These are phyloP conservation scores for Perdita meconis DNA, from an alignment of 2,888 invertebrate species.

Conservation along the genomic window DNA sequence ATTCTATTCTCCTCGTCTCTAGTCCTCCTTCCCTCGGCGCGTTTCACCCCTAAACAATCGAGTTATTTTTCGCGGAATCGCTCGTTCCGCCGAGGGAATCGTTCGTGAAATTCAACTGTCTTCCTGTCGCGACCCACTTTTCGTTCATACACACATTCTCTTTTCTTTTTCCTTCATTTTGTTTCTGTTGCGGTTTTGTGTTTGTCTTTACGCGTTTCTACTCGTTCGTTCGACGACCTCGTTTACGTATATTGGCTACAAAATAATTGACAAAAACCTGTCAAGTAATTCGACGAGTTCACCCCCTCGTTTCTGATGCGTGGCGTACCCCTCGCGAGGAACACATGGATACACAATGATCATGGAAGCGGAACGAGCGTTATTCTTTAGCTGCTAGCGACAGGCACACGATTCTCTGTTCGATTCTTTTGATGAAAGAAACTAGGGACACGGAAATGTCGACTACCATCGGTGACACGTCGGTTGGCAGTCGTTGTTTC, in stretches of 20 bases:
- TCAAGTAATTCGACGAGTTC: constrained; percentile 65
- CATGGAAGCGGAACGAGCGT: constrained; percentile 52
- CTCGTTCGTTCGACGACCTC: constrained; percentile 25
- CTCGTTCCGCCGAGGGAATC: constrained; percentile 30
- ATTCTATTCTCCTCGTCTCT: constrained; percentile 22
- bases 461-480: too few relatives aligned
- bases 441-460: too few relatives aligned
- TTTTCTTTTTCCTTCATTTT: too few relatives aligned
- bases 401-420: constrained; percentile 40
- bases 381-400: constrained; percentile 48
- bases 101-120: constrained; percentile 10
- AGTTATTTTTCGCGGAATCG: constrained; percentile 34
- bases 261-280: constrained; percentile 80
- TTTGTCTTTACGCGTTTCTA: constrained; percentile 39
- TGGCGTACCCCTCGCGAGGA: neutral
- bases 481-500: too few relatives aligned
- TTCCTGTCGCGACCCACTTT: neutral
- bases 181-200: too few relatives aligned
- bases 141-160: neutral
- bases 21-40: constrained; percentile 2
- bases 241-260: constrained; percentile 70
- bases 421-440: neutral
- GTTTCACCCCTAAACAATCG: constrained; percentile 30
- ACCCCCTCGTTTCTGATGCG: neutral
- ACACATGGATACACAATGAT: neutral